Evolutionary conservation across 2,113 vertebrate genomes (phyloP), one percentile per base, ranked within the genome.

Genomic region (Chionodraco myersi): DNA sequence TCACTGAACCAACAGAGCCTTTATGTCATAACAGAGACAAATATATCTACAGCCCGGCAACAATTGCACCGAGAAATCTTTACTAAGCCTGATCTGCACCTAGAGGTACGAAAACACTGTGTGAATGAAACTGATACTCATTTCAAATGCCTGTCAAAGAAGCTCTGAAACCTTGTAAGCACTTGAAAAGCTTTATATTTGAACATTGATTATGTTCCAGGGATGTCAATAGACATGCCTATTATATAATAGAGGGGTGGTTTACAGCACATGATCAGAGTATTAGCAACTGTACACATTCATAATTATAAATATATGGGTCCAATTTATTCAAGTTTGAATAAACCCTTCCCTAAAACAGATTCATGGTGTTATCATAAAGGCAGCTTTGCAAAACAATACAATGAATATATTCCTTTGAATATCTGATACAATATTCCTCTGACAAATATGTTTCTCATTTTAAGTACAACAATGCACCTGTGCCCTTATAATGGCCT

Each of bases 1-100:
- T 85, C 74, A 81, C 49, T 86, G 81, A 88, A 74, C 79, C 68
- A 82, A 88, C 84, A 86, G 57, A 77, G 63, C 16, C 14, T 51
- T 64, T 16, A 44, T 80, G 80, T 83, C 71, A 90, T 8, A 78
- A 90, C 48, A 86, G 44, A 82, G 69, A 66, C 71, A 74, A 79
- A 30, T 30, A 47, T 48, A 52, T 61, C 49, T 56, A 36, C 16
- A 53, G 48, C 56, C 18, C 18, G 11, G 47, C 13, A 23, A 81
- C 83, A 82, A 72, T 58, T 18, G 51, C 4, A 73, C 45, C 2
- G 0, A 72, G 71, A 71, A 53, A 53, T 52, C 49, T 48, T 57
- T 52, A 16, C 30, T 30, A 65, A 77, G 57, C n/a, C 66, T 56
- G 53, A 57, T 41, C 61, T 63, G 52, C 64, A 77, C 63, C 79